Percentiles rank a stretch among this genome's conserved stretches.
Evolutionary conservation across 2,113 vertebrate genomes (phyloP).

Genomic region (Sebastes schlegelii): DNA sequence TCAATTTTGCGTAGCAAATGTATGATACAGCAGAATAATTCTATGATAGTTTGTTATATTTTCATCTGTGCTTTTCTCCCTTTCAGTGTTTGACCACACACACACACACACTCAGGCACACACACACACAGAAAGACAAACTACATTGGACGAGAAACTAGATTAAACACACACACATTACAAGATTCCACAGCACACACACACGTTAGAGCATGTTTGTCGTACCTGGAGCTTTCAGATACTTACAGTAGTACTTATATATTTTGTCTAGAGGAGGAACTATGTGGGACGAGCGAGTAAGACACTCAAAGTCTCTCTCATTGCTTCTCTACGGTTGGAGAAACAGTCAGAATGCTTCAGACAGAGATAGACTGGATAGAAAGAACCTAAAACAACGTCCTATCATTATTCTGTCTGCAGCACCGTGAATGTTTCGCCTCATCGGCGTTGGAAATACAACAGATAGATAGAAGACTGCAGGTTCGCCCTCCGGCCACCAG

Average conservation of each 20-base stretch:
- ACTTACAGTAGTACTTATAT: slow-evolving; percentile 25
- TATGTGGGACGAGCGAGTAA: slow-evolving; percentile 16
- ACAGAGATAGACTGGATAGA: slow-evolving; percentile 20
- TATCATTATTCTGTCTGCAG: slow-evolving; percentile 49
- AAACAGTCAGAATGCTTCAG: slow-evolving; percentile 52
- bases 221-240: slow-evolving; percentile 50
- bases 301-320: slow-evolving; percentile 29
- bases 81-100: slow-evolving; percentile 33
- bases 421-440: slow-evolving; percentile 51
- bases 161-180: slow-evolving; percentile 39
- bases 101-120: slow-evolving; percentile 14
- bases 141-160: slow-evolving; percentile 32
- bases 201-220: slow-evolving; percentile 38
- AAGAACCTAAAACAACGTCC: slow-evolving; percentile 28
- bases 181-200: slow-evolving; percentile 51
- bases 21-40: slow-evolving; percentile 57
- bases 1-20: slow-evolving; percentile 49
- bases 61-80: slow-evolving; percentile 59
- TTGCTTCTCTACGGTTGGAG: slow-evolving; percentile 37
- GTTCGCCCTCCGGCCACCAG: background rate
- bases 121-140: slow-evolving; percentile 41
- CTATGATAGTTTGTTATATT: slow-evolving; percentile 55
- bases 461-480: background rate
- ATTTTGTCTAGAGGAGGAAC: slow-evolving; percentile 43
- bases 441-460: slow-evolving; percentile 1